Evolutionary conservation across 2,888 invertebrate species (phyloP).

Genomic region (Temnothorax ravouxi): DNA sequence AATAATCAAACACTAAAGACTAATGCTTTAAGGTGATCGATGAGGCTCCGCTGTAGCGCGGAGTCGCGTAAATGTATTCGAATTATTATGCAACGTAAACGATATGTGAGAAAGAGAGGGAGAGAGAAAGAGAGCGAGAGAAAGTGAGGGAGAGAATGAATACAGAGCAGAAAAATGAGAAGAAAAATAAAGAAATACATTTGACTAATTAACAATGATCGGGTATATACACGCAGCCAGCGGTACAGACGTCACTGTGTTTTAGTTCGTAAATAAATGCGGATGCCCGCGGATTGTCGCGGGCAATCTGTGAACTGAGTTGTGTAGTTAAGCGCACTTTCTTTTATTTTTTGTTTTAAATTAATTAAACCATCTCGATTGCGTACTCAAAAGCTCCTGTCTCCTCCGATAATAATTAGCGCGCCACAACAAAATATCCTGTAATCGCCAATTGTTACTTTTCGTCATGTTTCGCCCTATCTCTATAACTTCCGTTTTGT

Average conservation of each 20-base stretch:
- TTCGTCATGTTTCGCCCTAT: background rate
- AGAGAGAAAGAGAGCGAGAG: background rate
- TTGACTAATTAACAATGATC: slow-evolving; percentile 43
- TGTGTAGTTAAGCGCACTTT: slow-evolving; percentile 58
- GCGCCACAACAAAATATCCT: slow-evolving; percentile 8
- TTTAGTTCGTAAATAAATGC: slow-evolving; percentile 79
- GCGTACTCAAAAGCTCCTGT: background rate
- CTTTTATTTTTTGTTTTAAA: slow-evolving; percentile 20
- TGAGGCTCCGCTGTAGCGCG: slow-evolving; percentile 59
- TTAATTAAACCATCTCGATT: slow-evolving; percentile 9
- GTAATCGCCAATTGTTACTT: background rate
- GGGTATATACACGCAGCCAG: slow-evolving; percentile 61
- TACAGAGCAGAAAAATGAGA: slow-evolving; percentile 10
- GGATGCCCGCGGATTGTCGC: slow-evolving; percentile 73
- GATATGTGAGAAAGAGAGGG: slow-evolving; percentile 62
- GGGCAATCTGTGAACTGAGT: slow-evolving; percentile 74
- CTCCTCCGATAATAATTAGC: slow-evolving; percentile 14
- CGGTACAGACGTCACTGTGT: slow-evolving; percentile 73
- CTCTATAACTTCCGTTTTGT: background rate
- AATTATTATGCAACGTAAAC: slow-evolving; percentile 70
- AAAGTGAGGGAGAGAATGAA: slow-evolving; percentile 46
- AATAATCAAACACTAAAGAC: slow-evolving; percentile 85
- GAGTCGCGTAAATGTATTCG: slow-evolving; percentile 68
- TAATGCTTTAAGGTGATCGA: slow-evolving; percentile 85
- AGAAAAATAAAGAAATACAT: slow-evolving; percentile 56